These are phyloP conservation scores for Ibycter americanus DNA, from an alignment of 2,797 vertebrate genomes.

Conservation along the genomic window DNA sequence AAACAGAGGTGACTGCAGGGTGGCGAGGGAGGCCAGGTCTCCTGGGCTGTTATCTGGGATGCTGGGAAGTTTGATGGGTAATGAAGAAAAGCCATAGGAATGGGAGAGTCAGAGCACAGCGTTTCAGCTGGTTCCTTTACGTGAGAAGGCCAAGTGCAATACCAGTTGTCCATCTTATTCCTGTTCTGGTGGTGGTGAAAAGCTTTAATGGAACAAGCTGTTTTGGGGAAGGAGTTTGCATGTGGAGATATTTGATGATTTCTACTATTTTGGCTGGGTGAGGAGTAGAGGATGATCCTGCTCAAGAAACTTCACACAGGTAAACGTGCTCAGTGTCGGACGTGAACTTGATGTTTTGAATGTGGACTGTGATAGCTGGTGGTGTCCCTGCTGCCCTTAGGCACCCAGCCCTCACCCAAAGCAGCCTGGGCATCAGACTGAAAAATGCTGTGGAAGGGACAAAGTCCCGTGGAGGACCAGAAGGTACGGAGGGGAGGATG, in stretches of 20 bases:
- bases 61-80: background rate
- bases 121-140: background rate
- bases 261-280: background rate
- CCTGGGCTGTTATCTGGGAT: background rate
- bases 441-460: rapidly evolving
- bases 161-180: background rate
- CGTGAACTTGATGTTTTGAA: background rate
- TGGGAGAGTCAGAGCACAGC: background rate
- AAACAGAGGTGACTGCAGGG: background rate
- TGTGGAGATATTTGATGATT: background rate
- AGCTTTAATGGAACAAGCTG: background rate
- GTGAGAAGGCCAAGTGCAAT: background rate
- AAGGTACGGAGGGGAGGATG: background rate
- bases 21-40: background rate
- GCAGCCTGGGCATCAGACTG: background rate
- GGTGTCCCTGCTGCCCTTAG: background rate
- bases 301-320: background rate
- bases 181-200: background rate
- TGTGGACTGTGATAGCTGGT: background rate
- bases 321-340: background rate
- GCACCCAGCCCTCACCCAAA: background rate
- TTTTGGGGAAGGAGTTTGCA: background rate
- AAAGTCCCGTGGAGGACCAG: background rate
- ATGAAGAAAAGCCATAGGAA: background rate
- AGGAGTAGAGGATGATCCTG: background rate